Base-by-base conservation (phyloP, 2,888 invertebrate genomes). In the Amorpha juglandis region DNA sequence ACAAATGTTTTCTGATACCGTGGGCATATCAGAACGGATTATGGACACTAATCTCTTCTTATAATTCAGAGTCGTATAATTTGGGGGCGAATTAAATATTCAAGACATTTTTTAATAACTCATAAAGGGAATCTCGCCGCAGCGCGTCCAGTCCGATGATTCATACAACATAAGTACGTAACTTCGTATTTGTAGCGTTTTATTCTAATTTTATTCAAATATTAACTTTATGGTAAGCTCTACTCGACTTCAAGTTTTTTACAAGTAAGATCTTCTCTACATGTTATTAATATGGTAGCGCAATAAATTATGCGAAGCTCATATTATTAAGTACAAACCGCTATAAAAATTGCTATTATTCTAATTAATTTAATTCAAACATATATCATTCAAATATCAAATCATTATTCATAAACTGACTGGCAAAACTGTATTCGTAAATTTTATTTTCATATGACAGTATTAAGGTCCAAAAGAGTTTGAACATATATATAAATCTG, bases 21-120 rank as follows among this genome's bases (percentile, higher is more conserved):
- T 81, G 79, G 78, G 74, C 84, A 77, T 78, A 83, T 85, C 84
- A 80, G 74, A 81, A 78, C 80, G 78, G 81, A 80, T 83, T 83
- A 79, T 86, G 78, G 78, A 91, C 92, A 89, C 83, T 93, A 91
- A 93, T 86, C 89, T 86, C 80, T 84, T 86, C 88, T 90, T 90
- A 91, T 83, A 82, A 81, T 84, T 85, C 81, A 82, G 78, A 85
- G 83, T 86, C 86, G 79, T 88, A 88, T 88, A 89, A 90, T 88
- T 91, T 88, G 83, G 81, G 82, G 78, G 82, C 83, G 86, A 88
- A 89, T 89, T 89, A 88, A 87, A 83, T 83, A 83, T 84, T 87
- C 82, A 81, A 86, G 83, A 79, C 78, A 79, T 83, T 84, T 84
- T 67, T 87, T 85, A 86, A 88, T 85, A 87, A 84, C 78, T 74